Conservation (phyloP, 1,140 invertebrate genomes). For the Pygmarrhopalites habei region DNA sequence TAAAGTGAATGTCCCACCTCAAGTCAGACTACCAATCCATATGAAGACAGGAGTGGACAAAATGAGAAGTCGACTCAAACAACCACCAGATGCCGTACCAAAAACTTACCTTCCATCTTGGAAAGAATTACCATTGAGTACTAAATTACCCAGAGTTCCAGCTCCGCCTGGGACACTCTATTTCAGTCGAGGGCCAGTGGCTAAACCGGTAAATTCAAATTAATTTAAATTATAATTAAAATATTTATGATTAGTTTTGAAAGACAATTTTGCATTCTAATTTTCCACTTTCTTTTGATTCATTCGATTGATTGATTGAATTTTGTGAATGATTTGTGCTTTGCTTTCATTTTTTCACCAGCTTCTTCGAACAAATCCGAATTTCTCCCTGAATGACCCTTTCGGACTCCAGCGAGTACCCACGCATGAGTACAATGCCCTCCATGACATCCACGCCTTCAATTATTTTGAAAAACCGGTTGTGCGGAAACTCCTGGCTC, state of each 20-base stretch:
- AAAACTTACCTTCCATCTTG: background rate
- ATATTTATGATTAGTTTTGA: background rate
- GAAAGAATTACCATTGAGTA: background rate
- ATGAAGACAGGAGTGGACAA: background rate
- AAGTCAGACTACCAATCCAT: background rate
- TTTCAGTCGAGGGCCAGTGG: background rate
- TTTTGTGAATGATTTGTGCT: background rate
- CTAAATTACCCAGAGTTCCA: background rate
- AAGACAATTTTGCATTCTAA: background rate
- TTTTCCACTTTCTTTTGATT: background rate
- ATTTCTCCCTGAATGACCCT: background rate
- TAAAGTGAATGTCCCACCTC: background rate
- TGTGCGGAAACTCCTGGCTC: background rate
- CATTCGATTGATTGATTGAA: background rate
- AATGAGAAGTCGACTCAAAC: background rate
- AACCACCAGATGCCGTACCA: background rate
- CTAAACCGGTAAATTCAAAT: background rate
- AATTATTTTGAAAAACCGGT: conserved; percentile 4
- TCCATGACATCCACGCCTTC: conserved; percentile 10
- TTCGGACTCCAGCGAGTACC: background rate
- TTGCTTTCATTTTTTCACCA: background rate
- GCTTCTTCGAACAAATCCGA: background rate
- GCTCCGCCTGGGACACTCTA: background rate
- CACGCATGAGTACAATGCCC: conserved; percentile 6
- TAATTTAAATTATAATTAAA: background rate